These are phyloP conservation scores for Thelaira solivaga DNA, from an alignment of 2,888 invertebrate species.

Conservation along the genomic window DNA sequence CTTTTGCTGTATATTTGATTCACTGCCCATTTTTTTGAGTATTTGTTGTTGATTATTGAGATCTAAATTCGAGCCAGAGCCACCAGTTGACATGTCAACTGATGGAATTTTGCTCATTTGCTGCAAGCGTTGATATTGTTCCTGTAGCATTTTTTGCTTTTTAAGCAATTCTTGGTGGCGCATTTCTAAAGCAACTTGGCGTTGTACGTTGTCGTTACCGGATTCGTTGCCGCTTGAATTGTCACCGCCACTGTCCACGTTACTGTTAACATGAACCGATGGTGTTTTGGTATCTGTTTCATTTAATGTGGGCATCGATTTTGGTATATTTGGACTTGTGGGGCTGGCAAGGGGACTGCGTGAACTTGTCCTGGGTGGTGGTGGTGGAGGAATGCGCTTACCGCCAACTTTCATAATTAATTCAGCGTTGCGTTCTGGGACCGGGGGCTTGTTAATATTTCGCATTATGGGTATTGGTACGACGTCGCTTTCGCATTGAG, in stretches of 20 bases:
- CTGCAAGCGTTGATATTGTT: constrained; percentile 93
- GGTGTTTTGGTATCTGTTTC: constrained; percentile 71
- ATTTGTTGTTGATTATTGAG: constrained; percentile 64
- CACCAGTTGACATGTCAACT: constrained; percentile 81
- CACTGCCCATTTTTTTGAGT: constrained; percentile 91
- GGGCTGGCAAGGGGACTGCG: constrained; percentile 92
- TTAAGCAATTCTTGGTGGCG: constrained; percentile 92
- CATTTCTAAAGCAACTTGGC: constrained; percentile 88
- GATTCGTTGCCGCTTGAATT: constrained; percentile 87
- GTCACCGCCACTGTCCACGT: constrained; percentile 74
- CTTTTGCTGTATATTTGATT: constrained; percentile 90
- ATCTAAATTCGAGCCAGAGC: constrained; percentile 74
- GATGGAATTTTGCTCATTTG: constrained; percentile 89
- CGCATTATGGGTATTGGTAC: constrained; percentile 57
- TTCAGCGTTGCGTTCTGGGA: constrained; percentile 89
- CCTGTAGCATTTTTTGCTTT: constrained; percentile 92
- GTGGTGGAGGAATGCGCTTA: constrained; percentile 91
- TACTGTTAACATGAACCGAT: constrained; percentile 72
- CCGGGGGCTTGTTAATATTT: constrained; percentile 83
- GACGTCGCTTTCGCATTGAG: constrained; percentile 63
- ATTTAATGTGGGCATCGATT: constrained; percentile 77
- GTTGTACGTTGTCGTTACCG: constrained; percentile 84
- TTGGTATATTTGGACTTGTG: constrained; percentile 84
- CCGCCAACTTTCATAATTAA: constrained; percentile 84
- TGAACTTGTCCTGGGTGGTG: constrained; percentile 93